These are phyloP conservation scores for Melierax canorus DNA, from an alignment of 2,113 vertebrate genomes.

Conservation along the genomic window DNA sequence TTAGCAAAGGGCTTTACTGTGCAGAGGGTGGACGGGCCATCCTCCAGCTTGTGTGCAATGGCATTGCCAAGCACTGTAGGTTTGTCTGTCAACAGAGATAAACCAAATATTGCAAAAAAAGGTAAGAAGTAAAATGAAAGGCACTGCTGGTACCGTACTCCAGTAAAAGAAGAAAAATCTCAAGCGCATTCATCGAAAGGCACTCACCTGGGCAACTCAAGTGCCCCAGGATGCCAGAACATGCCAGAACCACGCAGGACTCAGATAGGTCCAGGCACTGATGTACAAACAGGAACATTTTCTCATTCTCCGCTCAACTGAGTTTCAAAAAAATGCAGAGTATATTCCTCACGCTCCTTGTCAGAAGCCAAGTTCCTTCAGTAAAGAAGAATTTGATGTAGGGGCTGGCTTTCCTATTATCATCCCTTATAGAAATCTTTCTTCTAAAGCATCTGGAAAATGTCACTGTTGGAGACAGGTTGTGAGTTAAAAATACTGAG, in stretches of 20 bases:
- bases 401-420: background rate
- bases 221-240: background rate
- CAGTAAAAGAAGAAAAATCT: background rate
- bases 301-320: background rate
- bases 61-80: background rate
- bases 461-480: background rate
- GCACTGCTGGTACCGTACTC: fast-evolving
- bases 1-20: background rate
- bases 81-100: background rate
- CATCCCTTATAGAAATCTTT: background rate
- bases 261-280: background rate
- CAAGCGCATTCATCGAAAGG: background rate
- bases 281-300: background rate
- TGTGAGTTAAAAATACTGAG: background rate
- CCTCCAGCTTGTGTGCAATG: background rate
- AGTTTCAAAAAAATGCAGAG: background rate
- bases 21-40: background rate
- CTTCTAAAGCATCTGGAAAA: conserved; percentile 25
- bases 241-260: background rate
- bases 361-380: background rate
- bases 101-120: background rate
- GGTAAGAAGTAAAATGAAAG: background rate
- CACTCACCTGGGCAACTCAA: background rate
- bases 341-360: background rate
- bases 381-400: background rate